Percentiles rank a stretch among this genome's conserved stretches.
Conservation (phyloP, 2,113 vertebrate genomes). For the Cyrtonyx montezumae region DNA sequence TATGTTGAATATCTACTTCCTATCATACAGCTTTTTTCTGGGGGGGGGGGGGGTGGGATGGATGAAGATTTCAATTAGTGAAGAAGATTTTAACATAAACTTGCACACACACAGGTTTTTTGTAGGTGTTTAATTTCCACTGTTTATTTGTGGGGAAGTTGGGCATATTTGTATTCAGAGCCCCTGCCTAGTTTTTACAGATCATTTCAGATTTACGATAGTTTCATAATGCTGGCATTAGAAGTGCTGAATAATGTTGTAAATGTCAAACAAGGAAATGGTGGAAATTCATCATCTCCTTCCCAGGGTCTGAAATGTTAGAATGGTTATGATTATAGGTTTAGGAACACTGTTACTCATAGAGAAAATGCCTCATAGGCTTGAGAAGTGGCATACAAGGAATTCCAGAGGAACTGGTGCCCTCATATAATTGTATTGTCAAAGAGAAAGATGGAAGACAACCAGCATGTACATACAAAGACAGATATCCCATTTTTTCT, state of each 20-base stretch:
- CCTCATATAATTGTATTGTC: not conserved
- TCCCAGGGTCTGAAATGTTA: not conserved
- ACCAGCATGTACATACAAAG: not conserved
- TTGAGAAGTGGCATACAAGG: not conserved
- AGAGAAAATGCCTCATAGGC: not conserved
- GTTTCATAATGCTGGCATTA: not conserved
- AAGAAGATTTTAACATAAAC: not conserved
- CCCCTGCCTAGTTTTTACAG: not conserved
- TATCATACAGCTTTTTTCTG: not conserved
- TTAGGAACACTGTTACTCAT: not conserved
- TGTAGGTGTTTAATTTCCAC: not conserved
- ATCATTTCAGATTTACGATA: not conserved
- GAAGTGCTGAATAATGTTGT: not conserved
- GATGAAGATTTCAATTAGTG: not conserved
- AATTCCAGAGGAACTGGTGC: not conserved
- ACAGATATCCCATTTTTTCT: not conserved
- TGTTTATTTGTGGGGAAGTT: not conserved
- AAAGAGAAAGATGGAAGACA: not conserved
- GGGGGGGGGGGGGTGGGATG: not conserved
- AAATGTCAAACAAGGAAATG: constrained; percentile 28
- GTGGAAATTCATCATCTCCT: not conserved
- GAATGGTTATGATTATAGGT: not conserved
- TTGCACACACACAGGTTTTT: not conserved
- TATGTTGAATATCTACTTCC: not conserved
- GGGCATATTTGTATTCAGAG: not conserved